phyloP scores from a whole-genome alignment of 2,113 vertebrate species.

The Ursus arctos region DNA sequence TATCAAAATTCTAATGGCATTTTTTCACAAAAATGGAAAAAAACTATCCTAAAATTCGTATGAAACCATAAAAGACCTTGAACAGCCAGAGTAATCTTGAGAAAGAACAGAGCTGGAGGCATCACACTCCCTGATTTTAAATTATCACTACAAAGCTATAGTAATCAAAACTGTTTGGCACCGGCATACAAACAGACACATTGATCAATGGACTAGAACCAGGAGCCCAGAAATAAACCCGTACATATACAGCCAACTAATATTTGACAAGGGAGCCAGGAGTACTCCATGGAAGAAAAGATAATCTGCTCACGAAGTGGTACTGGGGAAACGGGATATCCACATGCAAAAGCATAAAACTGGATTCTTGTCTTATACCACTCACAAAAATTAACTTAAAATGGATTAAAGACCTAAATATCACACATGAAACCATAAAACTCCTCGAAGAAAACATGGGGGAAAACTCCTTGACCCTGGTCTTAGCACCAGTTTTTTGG shows the following conservation, averaged over 20 bases:
- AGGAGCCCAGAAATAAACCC: background rate
- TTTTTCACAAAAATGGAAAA: background rate
- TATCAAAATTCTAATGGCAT: background rate
- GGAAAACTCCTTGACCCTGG: background rate
- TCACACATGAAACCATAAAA: background rate
- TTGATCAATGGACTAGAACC: background rate
- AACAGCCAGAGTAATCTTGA: background rate
- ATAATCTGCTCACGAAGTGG: background rate
- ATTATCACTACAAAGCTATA: background rate
- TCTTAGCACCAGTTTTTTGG: background rate
- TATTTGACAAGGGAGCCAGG: background rate
- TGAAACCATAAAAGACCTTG: background rate
- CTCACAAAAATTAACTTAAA: background rate
- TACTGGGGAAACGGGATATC: background rate
- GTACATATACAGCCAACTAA: background rate
- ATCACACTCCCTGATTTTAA: background rate
- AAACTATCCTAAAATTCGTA: background rate
- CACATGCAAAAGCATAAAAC: background rate
- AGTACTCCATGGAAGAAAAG: background rate
- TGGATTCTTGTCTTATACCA: background rate
- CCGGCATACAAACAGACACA: background rate
- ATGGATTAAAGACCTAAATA: background rate
- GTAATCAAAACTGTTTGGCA: background rate
- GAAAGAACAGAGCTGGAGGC: background rate
- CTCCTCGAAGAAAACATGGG: background rate